Evolutionary conservation across 1,140 invertebrate species (phyloP), one percentile per base, ranked within the genome.

Genomic region (Drosophila lacertosa): DNA sequence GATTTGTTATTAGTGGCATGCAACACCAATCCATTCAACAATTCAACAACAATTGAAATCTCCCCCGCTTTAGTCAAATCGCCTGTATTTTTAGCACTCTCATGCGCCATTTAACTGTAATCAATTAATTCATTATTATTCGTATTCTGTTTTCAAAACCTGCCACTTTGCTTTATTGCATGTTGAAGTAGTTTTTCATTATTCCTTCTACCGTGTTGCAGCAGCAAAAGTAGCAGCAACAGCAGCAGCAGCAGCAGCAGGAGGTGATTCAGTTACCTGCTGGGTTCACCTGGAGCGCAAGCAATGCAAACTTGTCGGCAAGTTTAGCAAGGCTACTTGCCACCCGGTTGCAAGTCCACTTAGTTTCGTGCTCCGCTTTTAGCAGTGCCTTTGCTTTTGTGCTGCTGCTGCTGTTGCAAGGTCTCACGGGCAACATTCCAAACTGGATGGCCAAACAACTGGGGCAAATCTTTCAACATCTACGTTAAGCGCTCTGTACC

Each of bases 51-150:
- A n/a, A n/a, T n/a, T n/a, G n/a, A n/a, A n/a, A n/a, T n/a, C n/a
- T n/a, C n/a, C n/a, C n/a, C n/a, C n/a, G n/a, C n/a, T n/a, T n/a
- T n/a, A n/a, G n/a, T n/a, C n/a, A n/a, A n/a, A n/a, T n/a, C n/a
- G n/a, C n/a, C 24, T 26, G 20, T 22, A 22, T 22, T 26, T 26
- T 26, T 15, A 24, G 4, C 35, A 22, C 69, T 67, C 33, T 60
- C 45, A 57, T 66, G 53, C 69, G 69, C 62, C 77, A 81, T 88
- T 77, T 88, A 86, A 74, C 82, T 86, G 82, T 81, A 88, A 81
- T 88, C 81, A 86, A 86, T 86, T 86, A 86, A 86, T 81, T 86
- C 70, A 74, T 81, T 81, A 88, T 88, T 86, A 82, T 81, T 88
- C 71, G 80, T 58, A 77, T 81, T 88, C 69, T 80, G 63, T 64